Percentiles rank a stretch among this genome's conserved stretches.
Evolutionary conservation across 2,797 vertebrate species (phyloP).

Genomic region (Mastacembelus armatus): DNA sequence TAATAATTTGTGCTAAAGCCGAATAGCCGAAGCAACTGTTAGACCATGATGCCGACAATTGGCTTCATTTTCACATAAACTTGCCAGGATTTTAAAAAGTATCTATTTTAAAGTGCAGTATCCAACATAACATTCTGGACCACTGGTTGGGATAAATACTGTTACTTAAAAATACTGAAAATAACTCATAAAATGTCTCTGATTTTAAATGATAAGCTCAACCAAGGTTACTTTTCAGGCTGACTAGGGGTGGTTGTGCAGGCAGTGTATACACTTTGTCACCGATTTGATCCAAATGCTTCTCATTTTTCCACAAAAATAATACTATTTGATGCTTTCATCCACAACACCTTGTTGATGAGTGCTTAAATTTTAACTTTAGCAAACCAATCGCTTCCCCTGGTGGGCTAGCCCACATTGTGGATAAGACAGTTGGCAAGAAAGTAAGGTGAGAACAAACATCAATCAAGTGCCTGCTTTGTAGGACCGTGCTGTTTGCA

Average conservation of each 20-base stretch:
- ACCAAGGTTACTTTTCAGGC: too few relatives aligned
- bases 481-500: slow-evolving; percentile 12
- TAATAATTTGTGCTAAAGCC: too few relatives aligned
- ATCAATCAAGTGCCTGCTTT: slow-evolving; percentile 7
- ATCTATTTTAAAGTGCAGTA: too few relatives aligned
- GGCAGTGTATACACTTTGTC: not conserved
- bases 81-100: too few relatives aligned
- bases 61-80: too few relatives aligned
- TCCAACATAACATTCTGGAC: too few relatives aligned
- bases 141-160: too few relatives aligned
- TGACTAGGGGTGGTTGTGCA: not conserved
- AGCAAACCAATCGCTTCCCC: slow-evolving; percentile 29
- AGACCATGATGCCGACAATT: too few relatives aligned
- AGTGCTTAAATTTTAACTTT: slow-evolving; percentile 21
- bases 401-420: slow-evolving; percentile 32
- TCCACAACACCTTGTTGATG: slow-evolving; percentile 29
- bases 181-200: too few relatives aligned
- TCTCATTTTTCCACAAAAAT: slow-evolving; percentile 7
- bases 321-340: slow-evolving; percentile 17
- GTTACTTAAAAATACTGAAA: too few relatives aligned
- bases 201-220: too few relatives aligned
- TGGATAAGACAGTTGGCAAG: slow-evolving; percentile 43
- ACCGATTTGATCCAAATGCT: slow-evolving; percentile 6
- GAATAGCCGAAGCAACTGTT: too few relatives aligned
- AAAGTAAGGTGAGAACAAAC: slow-evolving; percentile 47